phyloP scores from a whole-genome alignment of 2,113 vertebrate genomes.

The Myrmecophaga tridactyla region DNA sequence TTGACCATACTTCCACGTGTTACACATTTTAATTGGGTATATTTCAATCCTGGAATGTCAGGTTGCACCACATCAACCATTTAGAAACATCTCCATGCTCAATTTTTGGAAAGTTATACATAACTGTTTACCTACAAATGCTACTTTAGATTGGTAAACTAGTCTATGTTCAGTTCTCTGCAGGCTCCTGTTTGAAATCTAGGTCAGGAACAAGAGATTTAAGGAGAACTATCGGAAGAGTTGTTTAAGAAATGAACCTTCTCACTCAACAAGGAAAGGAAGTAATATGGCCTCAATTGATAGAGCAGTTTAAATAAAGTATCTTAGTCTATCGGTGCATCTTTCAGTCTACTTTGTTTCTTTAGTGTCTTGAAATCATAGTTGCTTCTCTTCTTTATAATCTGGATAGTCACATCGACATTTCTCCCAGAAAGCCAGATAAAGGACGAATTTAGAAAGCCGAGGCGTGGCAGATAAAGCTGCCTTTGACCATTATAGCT shows the following conservation, averaged over 20 bases:
- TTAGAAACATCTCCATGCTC: background rate
- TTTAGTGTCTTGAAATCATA: constrained; percentile 34
- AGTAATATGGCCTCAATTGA: background rate
- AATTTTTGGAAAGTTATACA: background rate
- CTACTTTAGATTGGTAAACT: background rate
- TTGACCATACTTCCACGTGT: background rate
- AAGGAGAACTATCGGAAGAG: constrained; percentile 18
- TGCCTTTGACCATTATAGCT: constrained; percentile 58
- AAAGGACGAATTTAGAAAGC: constrained; percentile 45
- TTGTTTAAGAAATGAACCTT: background rate
- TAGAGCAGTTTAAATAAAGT: background rate
- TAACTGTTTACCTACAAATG: background rate
- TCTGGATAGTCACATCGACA: background rate
- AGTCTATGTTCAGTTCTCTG: background rate
- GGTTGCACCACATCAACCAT: background rate
- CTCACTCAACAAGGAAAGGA: background rate
- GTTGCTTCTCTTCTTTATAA: constrained; percentile 51
- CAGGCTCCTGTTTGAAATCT: background rate
- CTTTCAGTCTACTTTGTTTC: background rate
- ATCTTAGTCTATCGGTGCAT: background rate
- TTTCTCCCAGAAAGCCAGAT: constrained; percentile 59
- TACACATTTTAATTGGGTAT: constrained; percentile 7
- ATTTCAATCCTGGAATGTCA: background rate
- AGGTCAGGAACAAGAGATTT: background rate
- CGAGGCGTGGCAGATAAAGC: constrained; percentile 30